Percentiles rank a stretch among this genome's conserved stretches.
Evolutionary conservation across 2,888 invertebrate species (phyloP).

Genomic region (Agrilus cyanescens): DNA sequence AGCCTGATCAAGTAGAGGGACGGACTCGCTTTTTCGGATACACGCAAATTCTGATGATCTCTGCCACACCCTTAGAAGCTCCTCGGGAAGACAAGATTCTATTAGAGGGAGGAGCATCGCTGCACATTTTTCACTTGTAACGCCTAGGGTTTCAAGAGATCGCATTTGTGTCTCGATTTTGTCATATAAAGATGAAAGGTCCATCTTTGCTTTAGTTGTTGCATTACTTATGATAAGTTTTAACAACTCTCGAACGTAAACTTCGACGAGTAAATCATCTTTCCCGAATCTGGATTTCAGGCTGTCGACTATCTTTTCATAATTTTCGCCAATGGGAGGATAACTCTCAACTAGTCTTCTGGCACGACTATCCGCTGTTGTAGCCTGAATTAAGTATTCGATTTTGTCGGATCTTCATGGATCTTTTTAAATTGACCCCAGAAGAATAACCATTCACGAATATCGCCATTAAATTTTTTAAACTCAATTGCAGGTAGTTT

Average conservation of each 20-base stretch:
- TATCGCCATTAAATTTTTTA: conserved; percentile 13
- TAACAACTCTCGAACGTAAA: conserved; percentile 22
- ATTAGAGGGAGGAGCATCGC: conserved; percentile 24
- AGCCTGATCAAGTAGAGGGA: no score
- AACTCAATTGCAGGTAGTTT: conserved; percentile 4
- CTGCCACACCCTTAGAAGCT: conserved; percentile 19
- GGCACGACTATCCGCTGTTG: conserved; percentile 9
- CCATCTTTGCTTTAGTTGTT: not conserved
- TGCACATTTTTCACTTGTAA: conserved; percentile 20
- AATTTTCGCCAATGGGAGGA: conserved; percentile 14
- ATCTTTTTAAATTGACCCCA: conserved; percentile 19
- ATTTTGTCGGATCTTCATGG: conserved; percentile 15
- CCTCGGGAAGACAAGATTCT: conserved; percentile 22
- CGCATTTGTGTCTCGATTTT: conserved; percentile 21
- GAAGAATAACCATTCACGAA: conserved; percentile 18
- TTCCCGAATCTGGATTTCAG: conserved; percentile 21
- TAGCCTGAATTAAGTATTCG: conserved; percentile 16
- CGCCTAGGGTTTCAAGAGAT: conserved; percentile 19
- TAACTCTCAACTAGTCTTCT: conserved; percentile 16
- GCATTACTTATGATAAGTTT: conserved; percentile 15
- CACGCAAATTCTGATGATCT: conserved; percentile 1
- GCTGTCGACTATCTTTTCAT: conserved; percentile 13
- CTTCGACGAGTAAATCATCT: conserved; percentile 22
- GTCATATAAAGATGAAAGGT: conserved; percentile 18
- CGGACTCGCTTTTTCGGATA: no score